phyloP scores from a whole-genome alignment of 2,797 vertebrate species.

The Aulostomus chinensis region DNA sequence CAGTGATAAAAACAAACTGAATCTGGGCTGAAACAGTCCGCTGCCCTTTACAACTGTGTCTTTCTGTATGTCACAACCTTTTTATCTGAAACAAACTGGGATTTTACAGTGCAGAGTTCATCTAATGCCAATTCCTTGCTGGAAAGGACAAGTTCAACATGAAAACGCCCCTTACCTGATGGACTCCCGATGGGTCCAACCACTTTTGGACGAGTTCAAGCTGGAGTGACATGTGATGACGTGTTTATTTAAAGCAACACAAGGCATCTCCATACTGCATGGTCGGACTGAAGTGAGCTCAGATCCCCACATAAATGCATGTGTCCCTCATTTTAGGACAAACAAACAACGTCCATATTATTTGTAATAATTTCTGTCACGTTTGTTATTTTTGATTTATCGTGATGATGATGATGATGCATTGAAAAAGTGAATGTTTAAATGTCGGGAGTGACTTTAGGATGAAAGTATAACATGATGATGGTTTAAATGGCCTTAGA shows the following conservation, averaged over 20 bases:
- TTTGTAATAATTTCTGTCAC: conserved; percentile 23
- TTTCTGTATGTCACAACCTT: conserved; percentile 52
- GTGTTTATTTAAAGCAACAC: not conserved
- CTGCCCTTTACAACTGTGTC: conserved; percentile 62
- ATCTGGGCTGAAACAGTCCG: conserved; percentile 60
- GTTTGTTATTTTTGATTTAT: conserved; percentile 25
- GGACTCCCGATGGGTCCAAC: conserved; percentile 9
- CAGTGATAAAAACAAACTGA: conserved; percentile 22
- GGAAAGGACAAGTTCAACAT: conserved; percentile 24
- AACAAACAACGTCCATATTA: conserved; percentile 19
- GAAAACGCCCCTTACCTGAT: conserved; percentile 21
- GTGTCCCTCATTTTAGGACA: conserved; percentile 42
- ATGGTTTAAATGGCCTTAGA: conserved; percentile 63
- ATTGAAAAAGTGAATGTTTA: conserved; percentile 46
- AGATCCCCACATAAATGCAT: conserved; percentile 48
- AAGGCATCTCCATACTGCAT: conserved; percentile 28
- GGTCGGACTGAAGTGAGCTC: conserved; percentile 19
- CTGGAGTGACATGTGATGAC: conserved; percentile 4
- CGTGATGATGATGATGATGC: conserved; percentile 9
- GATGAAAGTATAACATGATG: conserved; percentile 14
- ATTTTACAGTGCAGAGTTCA: conserved; percentile 69
- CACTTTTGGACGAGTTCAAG: conserved; percentile 29
- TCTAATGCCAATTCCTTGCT: conserved; percentile 68
- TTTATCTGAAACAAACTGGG: conserved; percentile 44
- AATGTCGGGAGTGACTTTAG: conserved; percentile 8